Evolutionary conservation across 2,113 vertebrate genomes (phyloP).

Genomic region (Quiscalus mexicanus): DNA sequence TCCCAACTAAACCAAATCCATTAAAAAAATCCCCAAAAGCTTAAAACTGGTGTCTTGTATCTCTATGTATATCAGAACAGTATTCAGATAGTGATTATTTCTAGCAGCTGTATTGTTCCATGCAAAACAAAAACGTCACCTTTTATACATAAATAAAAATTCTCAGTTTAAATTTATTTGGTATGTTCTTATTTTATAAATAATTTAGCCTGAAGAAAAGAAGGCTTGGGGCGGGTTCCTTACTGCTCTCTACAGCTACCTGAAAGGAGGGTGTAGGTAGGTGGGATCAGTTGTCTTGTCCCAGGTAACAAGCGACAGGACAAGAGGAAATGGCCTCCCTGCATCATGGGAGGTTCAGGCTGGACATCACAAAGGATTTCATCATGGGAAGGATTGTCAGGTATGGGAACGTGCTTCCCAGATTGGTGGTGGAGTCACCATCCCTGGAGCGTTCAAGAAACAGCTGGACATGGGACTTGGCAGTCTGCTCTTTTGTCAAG

Average conservation of each 20-base stretch:
- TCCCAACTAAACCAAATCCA: background rate
- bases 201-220: background rate
- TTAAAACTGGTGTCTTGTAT: background rate
- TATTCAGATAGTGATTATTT: background rate
- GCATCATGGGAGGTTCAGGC: background rate
- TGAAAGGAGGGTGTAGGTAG: background rate
- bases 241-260: background rate
- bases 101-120: background rate
- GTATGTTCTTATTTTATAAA: background rate
- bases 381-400: accelerated
- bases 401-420: background rate
- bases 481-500: background rate
- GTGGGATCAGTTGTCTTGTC: background rate
- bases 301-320: background rate
- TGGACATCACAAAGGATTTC: background rate
- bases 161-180: background rate
- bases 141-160: background rate
- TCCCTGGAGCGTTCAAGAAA: background rate
- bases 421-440: background rate
- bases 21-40: background rate
- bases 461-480: too few species aligned
- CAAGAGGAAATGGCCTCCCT: background rate
- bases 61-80: background rate
- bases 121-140: background rate
- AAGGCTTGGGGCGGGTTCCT: accelerated